These are phyloP conservation scores for Adoxophyes honmai DNA, from an alignment of 1,140 invertebrate species.

Conservation along the genomic window DNA sequence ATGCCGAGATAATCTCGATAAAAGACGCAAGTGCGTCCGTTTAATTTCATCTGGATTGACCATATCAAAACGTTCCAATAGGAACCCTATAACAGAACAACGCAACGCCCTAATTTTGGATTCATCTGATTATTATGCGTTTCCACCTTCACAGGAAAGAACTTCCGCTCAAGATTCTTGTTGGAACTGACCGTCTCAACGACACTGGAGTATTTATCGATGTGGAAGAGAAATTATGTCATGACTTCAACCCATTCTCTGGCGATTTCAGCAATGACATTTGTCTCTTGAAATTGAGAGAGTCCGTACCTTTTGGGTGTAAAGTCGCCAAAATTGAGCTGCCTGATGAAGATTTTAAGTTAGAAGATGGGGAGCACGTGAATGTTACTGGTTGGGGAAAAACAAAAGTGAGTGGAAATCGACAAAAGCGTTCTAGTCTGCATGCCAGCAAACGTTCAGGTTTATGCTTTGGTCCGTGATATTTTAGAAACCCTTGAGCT, in stretches of 20 bases:
- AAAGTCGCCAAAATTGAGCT: slow-evolving; percentile 22
- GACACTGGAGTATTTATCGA: slow-evolving; percentile 21
- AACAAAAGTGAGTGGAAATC: slow-evolving; percentile 16
- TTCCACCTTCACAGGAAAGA: no score
- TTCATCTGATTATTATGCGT: no score
- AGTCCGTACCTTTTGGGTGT: slow-evolving; percentile 14
- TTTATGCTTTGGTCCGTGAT: no score
- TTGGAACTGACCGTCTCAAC: slow-evolving; percentile 19
- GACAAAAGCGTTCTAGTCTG: no score
- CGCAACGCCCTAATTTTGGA: no score
- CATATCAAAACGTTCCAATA: no score
- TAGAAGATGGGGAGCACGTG: slow-evolving; percentile 12
- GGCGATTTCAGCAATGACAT: slow-evolving; percentile 20
- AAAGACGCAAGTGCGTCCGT: no score
- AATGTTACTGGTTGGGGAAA: slow-evolving; percentile 28
- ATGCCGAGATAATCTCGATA: no score
- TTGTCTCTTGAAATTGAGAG: slow-evolving; percentile 24
- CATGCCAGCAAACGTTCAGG: no score
- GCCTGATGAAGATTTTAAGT: background rate
- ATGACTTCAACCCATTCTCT: slow-evolving; percentile 20
- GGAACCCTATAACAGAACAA: no score
- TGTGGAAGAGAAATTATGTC: slow-evolving; percentile 26
- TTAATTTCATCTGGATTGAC: no score
- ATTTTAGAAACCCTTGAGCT: no score
- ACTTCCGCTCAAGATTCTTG: slow-evolving; percentile 17